These are phyloP conservation scores for Bilobella aurantiaca DNA, from an alignment of 1,140 invertebrate species.

Conservation along the genomic window DNA sequence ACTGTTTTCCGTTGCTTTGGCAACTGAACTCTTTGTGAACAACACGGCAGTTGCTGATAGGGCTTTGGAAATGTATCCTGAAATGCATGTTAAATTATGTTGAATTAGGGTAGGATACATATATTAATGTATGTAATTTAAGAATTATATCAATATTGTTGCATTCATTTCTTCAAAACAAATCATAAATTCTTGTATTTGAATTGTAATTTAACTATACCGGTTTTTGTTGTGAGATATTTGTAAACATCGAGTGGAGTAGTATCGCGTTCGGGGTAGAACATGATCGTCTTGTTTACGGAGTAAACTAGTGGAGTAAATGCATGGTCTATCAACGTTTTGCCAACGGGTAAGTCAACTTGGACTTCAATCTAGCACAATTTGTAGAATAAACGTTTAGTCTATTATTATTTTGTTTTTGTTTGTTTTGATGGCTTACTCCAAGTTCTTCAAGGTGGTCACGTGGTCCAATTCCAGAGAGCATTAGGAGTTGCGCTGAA, in stretches of 20 bases:
- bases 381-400: not conserved
- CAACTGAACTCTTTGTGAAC: not conserved
- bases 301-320: not conserved
- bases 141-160: too few relatives aligned
- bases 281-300: not conserved
- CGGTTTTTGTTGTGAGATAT: not conserved
- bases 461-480: not conserved
- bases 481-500: not conserved
- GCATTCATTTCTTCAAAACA: too few relatives aligned
- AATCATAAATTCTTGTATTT: too few relatives aligned
- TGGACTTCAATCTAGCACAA: not conserved
- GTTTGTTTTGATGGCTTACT: not conserved
- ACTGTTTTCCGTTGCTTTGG: not conserved
- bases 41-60: not conserved
- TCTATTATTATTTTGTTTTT: not conserved
- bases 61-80: not conserved
- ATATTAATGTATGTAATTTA: too few relatives aligned
- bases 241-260: not conserved
- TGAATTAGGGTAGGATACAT: not conserved
- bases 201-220: too few relatives aligned
- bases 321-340: conserved; percentile 11
- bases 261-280: conserved; percentile 5
- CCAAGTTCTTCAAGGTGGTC: not conserved
- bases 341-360: conserved; percentile 13
- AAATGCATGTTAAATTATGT: not conserved